phyloP scores from a whole-genome alignment of 2,113 vertebrate species.

The Pituophis catenifer region DNA sequence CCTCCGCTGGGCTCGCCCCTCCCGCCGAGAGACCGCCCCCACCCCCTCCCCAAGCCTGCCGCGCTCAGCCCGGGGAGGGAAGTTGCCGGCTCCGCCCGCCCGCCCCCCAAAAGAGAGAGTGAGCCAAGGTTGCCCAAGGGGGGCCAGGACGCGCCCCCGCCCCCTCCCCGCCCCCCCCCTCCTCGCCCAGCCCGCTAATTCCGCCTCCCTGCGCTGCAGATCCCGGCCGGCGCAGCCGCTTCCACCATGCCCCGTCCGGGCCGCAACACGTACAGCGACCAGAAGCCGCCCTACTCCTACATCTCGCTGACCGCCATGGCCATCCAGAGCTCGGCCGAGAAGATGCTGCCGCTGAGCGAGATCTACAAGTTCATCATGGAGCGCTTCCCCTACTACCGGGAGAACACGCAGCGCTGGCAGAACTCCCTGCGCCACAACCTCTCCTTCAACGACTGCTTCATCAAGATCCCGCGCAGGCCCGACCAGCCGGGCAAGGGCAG shows the following conservation, averaged over 20 bases:
- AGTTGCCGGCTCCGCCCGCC: neutral
- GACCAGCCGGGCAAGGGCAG: conserved; percentile 92
- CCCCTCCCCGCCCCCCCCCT: neutral
- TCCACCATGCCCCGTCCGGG: conserved; percentile 88
- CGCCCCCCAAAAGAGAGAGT: neutral
- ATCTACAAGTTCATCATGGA: conserved; percentile 97
- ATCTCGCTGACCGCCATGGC: conserved; percentile 97
- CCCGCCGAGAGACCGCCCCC: neutral
- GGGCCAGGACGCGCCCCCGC: neutral
- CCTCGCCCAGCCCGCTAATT: neutral
- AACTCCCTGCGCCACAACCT: conserved; percentile 91
- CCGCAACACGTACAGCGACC: conserved; percentile 96
- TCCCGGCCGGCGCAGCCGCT: neutral
- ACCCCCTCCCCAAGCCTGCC: neutral
- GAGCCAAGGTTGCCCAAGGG: neutral
- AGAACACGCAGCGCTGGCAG: conserved; percentile 92
- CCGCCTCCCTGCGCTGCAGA: neutral
- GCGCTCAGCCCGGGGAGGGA: neutral
- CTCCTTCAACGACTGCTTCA: conserved; percentile 93
- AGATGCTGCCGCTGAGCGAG: conserved; percentile 93
- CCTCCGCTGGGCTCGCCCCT: neutral
- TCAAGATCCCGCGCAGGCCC: conserved; percentile 88
- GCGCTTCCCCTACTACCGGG: conserved; percentile 91
- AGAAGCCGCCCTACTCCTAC: conserved; percentile 95
- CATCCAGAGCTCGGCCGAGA: conserved; percentile 91